phyloP scores from a whole-genome alignment of 1,140 invertebrate genomes.

The Dolichoris vasculosae region DNA sequence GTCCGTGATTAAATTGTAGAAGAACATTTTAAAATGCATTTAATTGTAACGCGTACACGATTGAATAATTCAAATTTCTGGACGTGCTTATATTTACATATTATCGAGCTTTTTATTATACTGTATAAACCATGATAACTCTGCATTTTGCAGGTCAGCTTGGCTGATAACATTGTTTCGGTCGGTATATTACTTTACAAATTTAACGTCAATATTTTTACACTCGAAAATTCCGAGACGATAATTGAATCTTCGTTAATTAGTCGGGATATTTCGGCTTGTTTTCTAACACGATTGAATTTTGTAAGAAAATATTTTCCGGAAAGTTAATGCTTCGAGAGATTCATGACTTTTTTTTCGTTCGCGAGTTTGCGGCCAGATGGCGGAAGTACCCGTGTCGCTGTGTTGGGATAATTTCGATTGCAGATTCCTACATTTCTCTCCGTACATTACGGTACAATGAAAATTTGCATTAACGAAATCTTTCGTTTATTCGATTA shows the following conservation, averaged over 20 bases:
- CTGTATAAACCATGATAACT: slow-evolving; percentile 47
- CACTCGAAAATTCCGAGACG: background rate
- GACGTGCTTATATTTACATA: slow-evolving; percentile 26
- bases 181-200: slow-evolving; percentile 36
- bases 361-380: background rate
- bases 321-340: background rate
- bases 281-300: slow-evolving; percentile 26
- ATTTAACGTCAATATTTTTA: slow-evolving; percentile 32
- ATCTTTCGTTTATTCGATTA: background rate
- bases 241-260: slow-evolving; percentile 4
- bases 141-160: background rate
- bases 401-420: background rate
- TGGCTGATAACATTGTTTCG: slow-evolving; percentile 39
- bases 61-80: slow-evolving; percentile 42
- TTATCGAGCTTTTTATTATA: slow-evolving; percentile 29
- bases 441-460: background rate
- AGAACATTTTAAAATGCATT: slow-evolving; percentile 23
- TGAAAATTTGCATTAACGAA: background rate
- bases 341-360: background rate
- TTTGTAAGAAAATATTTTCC: slow-evolving; percentile 35
- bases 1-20: slow-evolving; percentile 29
- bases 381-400: slow-evolving; percentile 26
- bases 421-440: slow-evolving; percentile 45
- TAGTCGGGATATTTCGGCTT: background rate
- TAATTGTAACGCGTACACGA: slow-evolving; percentile 4